Percentiles rank a stretch among this genome's conserved stretches.
Evolutionary conservation across 2,888 invertebrate species (phyloP).

Genomic region (Eutolmus rufibarbis): DNA sequence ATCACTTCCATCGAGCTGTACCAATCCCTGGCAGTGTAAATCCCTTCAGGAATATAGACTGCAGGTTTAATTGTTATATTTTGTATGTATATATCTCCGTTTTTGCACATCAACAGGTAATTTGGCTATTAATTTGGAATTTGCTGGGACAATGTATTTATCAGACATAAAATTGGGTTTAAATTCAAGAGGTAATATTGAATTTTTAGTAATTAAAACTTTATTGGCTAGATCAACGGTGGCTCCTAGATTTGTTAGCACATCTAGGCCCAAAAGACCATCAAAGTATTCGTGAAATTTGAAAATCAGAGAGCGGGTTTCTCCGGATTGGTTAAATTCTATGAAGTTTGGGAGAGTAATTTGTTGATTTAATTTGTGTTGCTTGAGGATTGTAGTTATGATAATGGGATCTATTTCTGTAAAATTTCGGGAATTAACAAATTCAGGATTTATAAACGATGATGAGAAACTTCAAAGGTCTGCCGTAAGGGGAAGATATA

Average conservation of each 20-base stretch:
- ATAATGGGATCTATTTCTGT: background rate
- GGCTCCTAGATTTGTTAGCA: background rate
- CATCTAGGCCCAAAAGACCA: background rate
- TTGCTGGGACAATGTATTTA: background rate
- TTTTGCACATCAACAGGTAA: background rate
- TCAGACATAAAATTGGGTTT: background rate
- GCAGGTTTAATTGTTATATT: conserved; percentile 10
- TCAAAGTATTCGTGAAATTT: background rate
- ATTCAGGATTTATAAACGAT: background rate
- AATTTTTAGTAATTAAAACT: background rate
- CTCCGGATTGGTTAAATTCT: background rate
- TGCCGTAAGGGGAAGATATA: background rate
- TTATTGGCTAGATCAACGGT: background rate
- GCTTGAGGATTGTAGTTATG: background rate
- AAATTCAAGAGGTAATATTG: background rate
- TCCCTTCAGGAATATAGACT: conserved; percentile 41
- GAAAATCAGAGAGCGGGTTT: background rate
- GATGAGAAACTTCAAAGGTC: background rate
- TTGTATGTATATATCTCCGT: background rate
- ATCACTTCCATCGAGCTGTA: conserved; percentile 38
- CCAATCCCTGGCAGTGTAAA: conserved; percentile 43
- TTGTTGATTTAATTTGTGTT: background rate
- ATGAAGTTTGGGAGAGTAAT: background rate
- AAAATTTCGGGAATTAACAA: background rate
- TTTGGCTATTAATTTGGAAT: background rate